These are phyloP conservation scores for Aeoliscus strigatus DNA, from an alignment of 2,797 vertebrate species.

Conservation along the genomic window DNA sequence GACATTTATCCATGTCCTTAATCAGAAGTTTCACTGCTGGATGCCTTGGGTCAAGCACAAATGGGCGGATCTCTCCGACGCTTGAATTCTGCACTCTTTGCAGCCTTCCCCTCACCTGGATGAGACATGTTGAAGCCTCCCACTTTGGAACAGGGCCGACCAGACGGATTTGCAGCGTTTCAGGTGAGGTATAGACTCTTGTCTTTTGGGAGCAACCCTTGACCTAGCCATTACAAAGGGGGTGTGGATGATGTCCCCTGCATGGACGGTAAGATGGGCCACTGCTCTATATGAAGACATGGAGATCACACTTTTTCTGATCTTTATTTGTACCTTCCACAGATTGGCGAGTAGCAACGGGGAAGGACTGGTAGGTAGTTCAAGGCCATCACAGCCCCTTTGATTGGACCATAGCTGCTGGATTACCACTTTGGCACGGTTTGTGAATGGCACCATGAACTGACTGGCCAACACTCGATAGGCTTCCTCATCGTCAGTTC, in stretches of 20 bases:
- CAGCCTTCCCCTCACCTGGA: no score
- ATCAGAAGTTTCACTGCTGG: background rate
- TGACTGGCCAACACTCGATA: no score
- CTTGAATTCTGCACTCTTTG: fast-evolving
- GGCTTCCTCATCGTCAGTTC: no score
- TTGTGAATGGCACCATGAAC: no score
- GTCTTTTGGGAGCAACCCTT: constrained; percentile 2
- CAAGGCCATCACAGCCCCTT: no score
- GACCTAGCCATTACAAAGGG: constrained; percentile 4
- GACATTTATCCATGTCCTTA: constrained; percentile 1
- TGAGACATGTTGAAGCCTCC: background rate
- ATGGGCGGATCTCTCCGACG: background rate
- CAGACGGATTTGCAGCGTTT: constrained; percentile 4
- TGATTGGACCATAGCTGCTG: no score
- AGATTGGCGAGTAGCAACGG: no score
- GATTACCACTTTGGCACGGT: no score
- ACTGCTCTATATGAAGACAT: constrained; percentile 2
- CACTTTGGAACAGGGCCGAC: no score
- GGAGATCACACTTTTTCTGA: no score
- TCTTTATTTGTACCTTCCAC: no score
- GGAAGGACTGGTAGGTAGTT: no score
- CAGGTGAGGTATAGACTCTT: constrained; percentile 2
- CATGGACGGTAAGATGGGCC: background rate
- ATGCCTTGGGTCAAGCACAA: constrained; percentile 2
- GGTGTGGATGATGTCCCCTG: background rate